Percentiles rank a stretch among this genome's conserved stretches.
Evolutionary conservation across 2,797 vertebrate genomes (phyloP).

Genomic region (Kryptolebias ocellatus): DNA sequence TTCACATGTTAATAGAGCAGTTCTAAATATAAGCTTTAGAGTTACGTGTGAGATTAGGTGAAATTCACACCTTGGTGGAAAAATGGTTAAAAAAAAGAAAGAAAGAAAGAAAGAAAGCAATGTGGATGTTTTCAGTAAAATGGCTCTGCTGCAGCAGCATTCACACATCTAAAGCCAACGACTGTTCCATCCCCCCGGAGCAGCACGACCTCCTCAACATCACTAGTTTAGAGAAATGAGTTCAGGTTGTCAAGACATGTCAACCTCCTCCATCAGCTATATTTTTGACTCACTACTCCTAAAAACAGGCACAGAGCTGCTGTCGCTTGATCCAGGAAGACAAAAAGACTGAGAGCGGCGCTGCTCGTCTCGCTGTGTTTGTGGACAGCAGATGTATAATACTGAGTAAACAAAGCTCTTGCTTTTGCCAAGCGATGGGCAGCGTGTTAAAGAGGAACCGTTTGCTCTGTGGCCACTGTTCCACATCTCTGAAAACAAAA

Average conservation of each 20-base stretch:
- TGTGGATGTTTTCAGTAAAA: background rate
- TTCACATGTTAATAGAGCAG: background rate
- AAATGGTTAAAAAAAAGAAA: background rate
- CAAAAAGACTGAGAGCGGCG: conserved; percentile 12
- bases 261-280: conserved; percentile 3
- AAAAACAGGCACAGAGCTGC: conserved; percentile 30
- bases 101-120: background rate
- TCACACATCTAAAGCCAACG: conserved; percentile 1
- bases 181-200: conserved; percentile 25
- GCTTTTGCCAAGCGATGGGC: conserved; percentile 58
- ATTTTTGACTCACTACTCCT: conserved; percentile 21
- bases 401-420: conserved; percentile 63
- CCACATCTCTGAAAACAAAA: conserved; percentile 47
- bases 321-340: background rate
- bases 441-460: conserved; percentile 25
- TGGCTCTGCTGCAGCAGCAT: background rate
- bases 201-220: conserved; percentile 33
- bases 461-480: conserved; percentile 49
- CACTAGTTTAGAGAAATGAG: conserved; percentile 28
- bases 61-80: background rate
- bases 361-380: conserved; percentile 62
- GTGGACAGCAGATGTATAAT: conserved; percentile 62
- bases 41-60: no score
- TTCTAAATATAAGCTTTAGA: background rate
- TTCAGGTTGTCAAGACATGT: conserved; percentile 56